Conservation (phyloP, 64 coral and sea anemone species). For the Catalaphyllia jardinei region DNA sequence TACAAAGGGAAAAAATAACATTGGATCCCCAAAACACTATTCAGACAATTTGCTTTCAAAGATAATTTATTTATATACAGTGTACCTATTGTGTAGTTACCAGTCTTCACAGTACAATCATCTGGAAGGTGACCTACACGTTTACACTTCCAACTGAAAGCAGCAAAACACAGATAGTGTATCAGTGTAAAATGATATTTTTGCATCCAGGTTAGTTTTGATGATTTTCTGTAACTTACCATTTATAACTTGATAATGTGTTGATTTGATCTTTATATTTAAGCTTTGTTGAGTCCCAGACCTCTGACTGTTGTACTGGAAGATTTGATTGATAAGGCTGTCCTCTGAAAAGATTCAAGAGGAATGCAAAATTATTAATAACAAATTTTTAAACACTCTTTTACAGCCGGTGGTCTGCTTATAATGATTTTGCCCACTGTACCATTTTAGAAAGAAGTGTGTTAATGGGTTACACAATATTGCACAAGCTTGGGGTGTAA, state of each 20-base stretch:
- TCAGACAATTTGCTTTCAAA: too few species aligned
- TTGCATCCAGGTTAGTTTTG: neutral
- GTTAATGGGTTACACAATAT: too few species aligned
- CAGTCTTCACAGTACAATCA: constrained; percentile 63
- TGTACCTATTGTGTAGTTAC: neutral
- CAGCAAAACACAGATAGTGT: neutral
- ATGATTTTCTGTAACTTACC: constrained; percentile 31
- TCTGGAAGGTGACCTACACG: constrained; percentile 83
- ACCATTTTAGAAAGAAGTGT: too few species aligned
- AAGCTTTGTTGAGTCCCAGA: constrained; percentile 46
- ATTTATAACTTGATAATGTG: constrained; percentile 73
- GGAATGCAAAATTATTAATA: neutral
- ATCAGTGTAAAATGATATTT: neutral
- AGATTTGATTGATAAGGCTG: neutral
- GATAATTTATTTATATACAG: too few species aligned
- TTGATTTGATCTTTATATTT: constrained; percentile 47
- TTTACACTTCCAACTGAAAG: constrained; percentile 72
- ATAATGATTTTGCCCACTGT: too few species aligned
- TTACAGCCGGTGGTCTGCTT: too few species aligned
- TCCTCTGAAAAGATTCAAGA: neutral
- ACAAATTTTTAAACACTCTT: neutral
- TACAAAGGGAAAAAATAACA: too few species aligned
- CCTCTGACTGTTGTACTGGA: neutral
- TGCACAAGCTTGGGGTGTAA: too few species aligned
- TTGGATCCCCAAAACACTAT: too few species aligned